phyloP scores from a whole-genome alignment of 2,113 vertebrate genomes.

The Ictalurus furcatus region DNA sequence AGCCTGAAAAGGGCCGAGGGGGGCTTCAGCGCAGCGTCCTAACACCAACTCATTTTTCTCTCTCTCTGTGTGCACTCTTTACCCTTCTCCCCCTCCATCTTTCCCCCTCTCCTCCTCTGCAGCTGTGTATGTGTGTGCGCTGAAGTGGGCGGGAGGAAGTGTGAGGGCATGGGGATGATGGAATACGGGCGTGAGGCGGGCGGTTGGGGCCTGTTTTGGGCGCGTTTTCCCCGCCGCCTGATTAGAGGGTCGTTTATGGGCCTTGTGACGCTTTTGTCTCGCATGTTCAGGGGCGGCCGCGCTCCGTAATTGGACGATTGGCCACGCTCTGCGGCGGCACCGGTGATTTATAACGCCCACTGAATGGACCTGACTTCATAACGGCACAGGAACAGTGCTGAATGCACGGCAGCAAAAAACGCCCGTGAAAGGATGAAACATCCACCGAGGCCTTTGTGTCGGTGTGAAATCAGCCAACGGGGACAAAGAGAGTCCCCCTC shows the following conservation, averaged over 20 bases:
- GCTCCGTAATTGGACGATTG: constrained; percentile 97
- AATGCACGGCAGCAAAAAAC: constrained; percentile 93
- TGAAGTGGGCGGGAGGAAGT: constrained; percentile 94
- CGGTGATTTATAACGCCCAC: constrained; percentile 98
- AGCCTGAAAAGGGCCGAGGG: constrained; percentile 97
- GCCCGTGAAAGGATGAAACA: constrained; percentile 95
- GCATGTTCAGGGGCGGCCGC: constrained; percentile 87
- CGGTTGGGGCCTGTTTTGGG: constrained; percentile 97
- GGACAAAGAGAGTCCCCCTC: constrained; percentile 73
- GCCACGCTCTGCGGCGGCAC: constrained; percentile 94
- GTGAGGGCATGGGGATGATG: constrained; percentile 98
- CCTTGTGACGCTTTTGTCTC: constrained; percentile 98
- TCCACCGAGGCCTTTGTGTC: constrained; percentile 91
- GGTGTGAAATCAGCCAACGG: constrained; percentile 86
- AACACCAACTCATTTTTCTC: constrained; percentile 88
- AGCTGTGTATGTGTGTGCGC: constrained; percentile 91
- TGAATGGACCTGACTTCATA: constrained; percentile 92
- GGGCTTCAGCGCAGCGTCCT: constrained; percentile 79
- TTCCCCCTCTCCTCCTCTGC: constrained; percentile 80
- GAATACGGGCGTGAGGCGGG: constrained; percentile 98
- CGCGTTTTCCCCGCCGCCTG: constrained; percentile 80
- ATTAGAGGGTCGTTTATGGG: constrained; percentile 99
- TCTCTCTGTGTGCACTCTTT: constrained; percentile 82
- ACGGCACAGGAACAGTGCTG: constrained; percentile 79
- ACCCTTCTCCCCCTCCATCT: constrained; percentile 67